Evolutionary conservation across 2,113 vertebrate species (phyloP).

Genomic region (Channa maculata): DNA sequence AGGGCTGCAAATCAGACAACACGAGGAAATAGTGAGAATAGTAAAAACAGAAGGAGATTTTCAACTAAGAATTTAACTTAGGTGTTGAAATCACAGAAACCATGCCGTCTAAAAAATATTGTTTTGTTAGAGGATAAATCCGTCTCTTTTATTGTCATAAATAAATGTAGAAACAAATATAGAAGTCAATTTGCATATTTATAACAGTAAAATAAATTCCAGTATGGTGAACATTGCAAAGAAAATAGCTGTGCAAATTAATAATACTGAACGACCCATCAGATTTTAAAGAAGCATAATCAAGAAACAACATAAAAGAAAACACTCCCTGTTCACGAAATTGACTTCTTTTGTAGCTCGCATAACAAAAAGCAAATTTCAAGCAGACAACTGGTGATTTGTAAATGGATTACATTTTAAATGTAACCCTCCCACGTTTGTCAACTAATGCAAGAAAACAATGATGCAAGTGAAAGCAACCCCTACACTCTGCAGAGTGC

Average conservation of each 20-base stretch:
- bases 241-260: not conserved
- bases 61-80: not conserved
- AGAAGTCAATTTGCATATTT: not conserved
- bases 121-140: not conserved
- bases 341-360: slow-evolving; percentile 5
- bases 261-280: not conserved
- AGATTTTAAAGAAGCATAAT: not conserved
- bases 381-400: slow-evolving; percentile 32
- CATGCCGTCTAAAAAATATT: not conserved
- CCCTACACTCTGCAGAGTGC: slow-evolving; percentile 24
- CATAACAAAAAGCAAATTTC: slow-evolving; percentile 24
- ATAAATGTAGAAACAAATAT: not conserved
- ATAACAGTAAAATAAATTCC: not conserved
- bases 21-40: not conserved
- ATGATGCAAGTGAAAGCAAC: slow-evolving; percentile 71
- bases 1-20: slow-evolving; percentile 17
- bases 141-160: not conserved
- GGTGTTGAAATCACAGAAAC: not conserved
- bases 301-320: slow-evolving; percentile 3
- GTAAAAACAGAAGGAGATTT: slow-evolving; percentile 1
- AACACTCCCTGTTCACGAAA: not conserved
- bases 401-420: slow-evolving; percentile 59
- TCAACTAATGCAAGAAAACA: slow-evolving; percentile 43
- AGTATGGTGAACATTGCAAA: not conserved
- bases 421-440: slow-evolving; percentile 53